Evolutionary conservation across 2,888 invertebrate genomes (phyloP).

Genomic region (Acronicta psi): DNA sequence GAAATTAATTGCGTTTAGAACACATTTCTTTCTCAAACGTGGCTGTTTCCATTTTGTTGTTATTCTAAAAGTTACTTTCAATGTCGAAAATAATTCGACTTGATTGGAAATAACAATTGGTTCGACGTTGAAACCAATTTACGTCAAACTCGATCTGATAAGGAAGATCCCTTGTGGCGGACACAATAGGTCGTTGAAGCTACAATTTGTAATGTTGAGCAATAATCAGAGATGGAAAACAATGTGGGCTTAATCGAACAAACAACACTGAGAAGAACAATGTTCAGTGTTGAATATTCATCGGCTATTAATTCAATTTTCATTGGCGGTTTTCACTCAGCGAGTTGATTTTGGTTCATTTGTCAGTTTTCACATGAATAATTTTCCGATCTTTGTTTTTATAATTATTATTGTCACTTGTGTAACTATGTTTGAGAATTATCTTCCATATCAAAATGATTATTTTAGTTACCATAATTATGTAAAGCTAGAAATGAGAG

Average conservation of each 20-base stretch:
- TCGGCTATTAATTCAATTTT: constrained; percentile 83
- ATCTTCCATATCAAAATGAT: constrained; percentile 31
- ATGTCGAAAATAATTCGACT: constrained; percentile 27
- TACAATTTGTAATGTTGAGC: constrained; percentile 59
- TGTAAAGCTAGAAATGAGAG: no score
- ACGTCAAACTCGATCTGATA: constrained; percentile 32
- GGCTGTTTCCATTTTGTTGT: constrained; percentile 38
- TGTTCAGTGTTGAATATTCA: constrained; percentile 84
- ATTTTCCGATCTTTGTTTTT: constrained; percentile 65
- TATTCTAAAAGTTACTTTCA: constrained; percentile 24
- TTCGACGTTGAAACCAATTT: constrained; percentile 35
- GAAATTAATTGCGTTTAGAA: constrained; percentile 76
- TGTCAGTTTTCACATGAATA: constrained; percentile 79
- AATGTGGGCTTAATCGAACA: constrained; percentile 75
- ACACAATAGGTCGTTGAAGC: constrained; percentile 37
- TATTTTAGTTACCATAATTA: no score
- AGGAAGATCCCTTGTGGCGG: constrained; percentile 33
- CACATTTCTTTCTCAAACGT: constrained; percentile 37
- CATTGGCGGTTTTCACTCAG: constrained; percentile 78
- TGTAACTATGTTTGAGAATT: constrained; percentile 30
- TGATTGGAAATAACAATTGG: constrained; percentile 41
- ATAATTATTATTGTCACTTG: constrained; percentile 42
- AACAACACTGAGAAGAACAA: constrained; percentile 68
- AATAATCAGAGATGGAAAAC: constrained; percentile 72
- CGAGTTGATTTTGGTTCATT: constrained; percentile 84